These are phyloP conservation scores for Caradrina clavipalpis DNA, from an alignment of 2,888 invertebrate species.

Conservation along the genomic window DNA sequence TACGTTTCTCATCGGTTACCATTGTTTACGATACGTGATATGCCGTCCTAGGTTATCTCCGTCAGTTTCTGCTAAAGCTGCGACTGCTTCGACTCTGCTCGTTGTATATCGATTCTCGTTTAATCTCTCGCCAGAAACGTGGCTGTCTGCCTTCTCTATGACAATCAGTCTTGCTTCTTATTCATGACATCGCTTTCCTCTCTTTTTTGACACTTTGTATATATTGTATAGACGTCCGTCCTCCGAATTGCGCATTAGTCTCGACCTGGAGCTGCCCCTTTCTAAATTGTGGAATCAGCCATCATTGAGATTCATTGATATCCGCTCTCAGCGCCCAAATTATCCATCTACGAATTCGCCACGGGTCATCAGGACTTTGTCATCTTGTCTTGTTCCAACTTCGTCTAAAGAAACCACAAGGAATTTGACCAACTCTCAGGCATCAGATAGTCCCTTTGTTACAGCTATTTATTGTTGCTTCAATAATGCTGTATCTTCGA, in stretches of 20 bases:
- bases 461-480: background rate
- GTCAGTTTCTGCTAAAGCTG: background rate
- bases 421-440: constrained; percentile 4
- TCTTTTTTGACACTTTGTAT: constrained; percentile 50
- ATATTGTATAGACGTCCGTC: constrained; percentile 15
- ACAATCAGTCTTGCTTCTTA: constrained; percentile 6
- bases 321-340: constrained; percentile 25
- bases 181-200: constrained; percentile 8
- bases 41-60: background rate
- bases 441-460: constrained; percentile 1
- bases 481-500: constrained; percentile 5
- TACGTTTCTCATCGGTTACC: constrained; percentile 77
- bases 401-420: constrained; percentile 11
- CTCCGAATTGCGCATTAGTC: constrained; percentile 16
- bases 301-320: constrained; percentile 34
- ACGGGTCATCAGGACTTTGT: constrained; percentile 29
- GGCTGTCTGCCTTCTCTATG: constrained; percentile 3
- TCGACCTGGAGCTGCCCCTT: constrained; percentile 1
- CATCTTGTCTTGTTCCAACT: constrained; percentile 17
- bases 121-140: constrained; percentile 18
- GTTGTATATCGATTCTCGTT: background rate
- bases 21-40: constrained; percentile 74
- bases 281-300: constrained; percentile 26
- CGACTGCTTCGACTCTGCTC: background rate
- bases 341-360: constrained; percentile 24